Evolutionary conservation across 2,888 invertebrate species (phyloP), one percentile per base, ranked within the genome.

Genomic region (Drosophila paranaensis): DNA sequence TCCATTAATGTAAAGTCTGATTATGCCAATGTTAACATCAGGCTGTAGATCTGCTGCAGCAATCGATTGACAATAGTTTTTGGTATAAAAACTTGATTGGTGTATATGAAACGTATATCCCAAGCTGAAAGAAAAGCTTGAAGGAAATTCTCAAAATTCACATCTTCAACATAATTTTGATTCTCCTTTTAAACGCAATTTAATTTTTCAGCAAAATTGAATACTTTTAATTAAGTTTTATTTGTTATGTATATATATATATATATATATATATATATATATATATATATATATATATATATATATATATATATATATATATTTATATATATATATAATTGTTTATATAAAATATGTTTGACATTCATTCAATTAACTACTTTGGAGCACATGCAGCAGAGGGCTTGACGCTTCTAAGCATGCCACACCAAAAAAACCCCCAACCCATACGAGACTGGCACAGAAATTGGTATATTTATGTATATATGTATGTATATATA

Each of bases 331-430:
- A 50, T 74, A 68, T 78, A 73, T 72, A 71, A 66, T 80, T 82
- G 69, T 82, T 83, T 83, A 88, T 83, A 83, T 88, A 83, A 83
- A 83, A 83, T 83, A 83, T 80, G 83, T 80, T 76, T 70, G 71
- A 77, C 76, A 65, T 79, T 82, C 66, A 86, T 73, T 79, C 46
- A 56, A 60, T 79, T 71, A 79, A 57, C 75, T 74, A 75, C 46
- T 20, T 56, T 40, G 75, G 50, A 16, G 45, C 46, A 45, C 13
- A 45, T 20, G 60, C 33, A 33, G 45, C 30, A 45, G 37, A 16
- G n/a, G 9, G 27, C 45, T 35, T 1, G 11, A 14, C n/a, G 30
- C 27, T 30, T 9, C 40, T 6, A 0, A 60, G 42, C 50, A 60
- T 20, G 30, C n/a, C 25, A 43, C 46, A 42, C 27, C 53, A 13